A percentile compares a stretch with the other conserved stretches of the same genome.
Conservation (phyloP, 2,797 vertebrate species). For the Dermochelys coriacea region DNA sequence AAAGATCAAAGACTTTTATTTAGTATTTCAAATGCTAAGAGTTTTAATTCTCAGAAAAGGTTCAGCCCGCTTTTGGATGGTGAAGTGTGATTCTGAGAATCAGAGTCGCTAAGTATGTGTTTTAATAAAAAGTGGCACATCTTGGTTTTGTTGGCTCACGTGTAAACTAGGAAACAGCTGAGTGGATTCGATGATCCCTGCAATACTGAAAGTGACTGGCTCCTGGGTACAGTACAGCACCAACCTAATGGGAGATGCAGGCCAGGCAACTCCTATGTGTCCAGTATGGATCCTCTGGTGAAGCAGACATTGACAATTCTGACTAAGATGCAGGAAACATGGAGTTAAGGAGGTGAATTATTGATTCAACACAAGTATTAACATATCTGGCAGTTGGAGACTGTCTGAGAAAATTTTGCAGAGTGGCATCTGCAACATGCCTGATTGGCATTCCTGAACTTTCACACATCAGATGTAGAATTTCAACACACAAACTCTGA, state of each 20-base stretch:
- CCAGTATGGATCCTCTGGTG: neutral
- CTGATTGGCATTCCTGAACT: slow-evolving; percentile 49
- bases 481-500: slow-evolving; percentile 44
- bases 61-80: fast-evolving
- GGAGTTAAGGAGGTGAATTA: slow-evolving; percentile 30
- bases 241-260: neutral
- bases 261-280: neutral
- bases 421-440: slow-evolving; percentile 43
- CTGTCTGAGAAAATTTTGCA: slow-evolving; percentile 59
- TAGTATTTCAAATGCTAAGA: fast-evolving
- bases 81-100: neutral
- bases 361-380: slow-evolving; percentile 37
- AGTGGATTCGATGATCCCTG: neutral
- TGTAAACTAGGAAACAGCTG: neutral
- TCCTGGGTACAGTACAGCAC: neutral
- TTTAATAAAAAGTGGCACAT: neutral
- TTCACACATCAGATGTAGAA: slow-evolving; percentile 42
- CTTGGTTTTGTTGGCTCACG: neutral
- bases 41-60: neutral
- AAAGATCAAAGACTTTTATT: neutral
- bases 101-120: neutral
- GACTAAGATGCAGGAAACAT: neutral
- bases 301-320: neutral
- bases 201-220: neutral
- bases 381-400: slow-evolving; percentile 70